Percentiles rank a stretch among this genome's conserved stretches.
These are phyloP conservation scores for Parotia lawesii DNA, from an alignment of 2,113 vertebrate genomes.

Conservation along the genomic window DNA sequence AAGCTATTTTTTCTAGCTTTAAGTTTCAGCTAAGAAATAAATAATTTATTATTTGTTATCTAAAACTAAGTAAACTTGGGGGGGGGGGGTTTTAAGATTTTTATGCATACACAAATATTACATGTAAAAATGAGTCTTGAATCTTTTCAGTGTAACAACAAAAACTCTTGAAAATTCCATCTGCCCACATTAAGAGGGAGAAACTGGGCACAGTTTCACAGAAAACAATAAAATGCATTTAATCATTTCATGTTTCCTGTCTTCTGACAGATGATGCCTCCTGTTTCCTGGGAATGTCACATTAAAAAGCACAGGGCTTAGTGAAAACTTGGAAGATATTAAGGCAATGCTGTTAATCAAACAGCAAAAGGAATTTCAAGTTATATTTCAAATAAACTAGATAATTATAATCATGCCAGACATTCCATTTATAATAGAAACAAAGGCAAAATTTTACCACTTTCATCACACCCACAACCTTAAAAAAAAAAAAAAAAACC, in stretches of 20 bases:
- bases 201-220: conserved; percentile 54
- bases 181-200: conserved; percentile 32
- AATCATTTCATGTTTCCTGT: conserved; percentile 27
- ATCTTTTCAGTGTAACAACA: not conserved
- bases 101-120: not conserved
- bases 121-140: not conserved
- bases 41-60: not conserved
- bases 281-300: conserved; percentile 37
- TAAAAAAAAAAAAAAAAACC: not conserved
- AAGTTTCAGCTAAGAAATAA: not conserved
- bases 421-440: not conserved
- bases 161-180: conserved; percentile 24
- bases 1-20: not conserved
- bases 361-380: conserved; percentile 19
- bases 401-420: not conserved
- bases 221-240: conserved; percentile 47
- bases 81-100: not conserved
- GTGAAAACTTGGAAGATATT: conserved; percentile 32
- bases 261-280: conserved; percentile 33
- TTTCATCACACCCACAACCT: not conserved
- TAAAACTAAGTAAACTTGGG: not conserved
- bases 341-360: conserved; percentile 33
- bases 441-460: not conserved
- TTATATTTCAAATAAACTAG: conserved; percentile 11
- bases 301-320: not conserved